phyloP scores from a whole-genome alignment of 2,888 invertebrate species.

The Hedychridium roseum region DNA sequence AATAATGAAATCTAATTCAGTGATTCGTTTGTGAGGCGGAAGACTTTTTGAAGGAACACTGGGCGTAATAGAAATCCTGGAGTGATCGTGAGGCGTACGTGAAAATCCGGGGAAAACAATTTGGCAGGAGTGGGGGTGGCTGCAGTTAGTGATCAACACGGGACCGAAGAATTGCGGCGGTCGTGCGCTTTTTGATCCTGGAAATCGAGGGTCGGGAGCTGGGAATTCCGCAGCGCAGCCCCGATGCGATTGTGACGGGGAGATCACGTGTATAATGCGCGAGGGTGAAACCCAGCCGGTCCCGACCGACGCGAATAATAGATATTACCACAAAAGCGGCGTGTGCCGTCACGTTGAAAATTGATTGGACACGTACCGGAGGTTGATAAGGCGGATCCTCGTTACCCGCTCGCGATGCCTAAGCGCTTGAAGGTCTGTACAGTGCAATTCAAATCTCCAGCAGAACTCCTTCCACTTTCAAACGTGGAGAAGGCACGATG shows the following conservation, averaged over 20 bases:
- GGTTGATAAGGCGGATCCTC: slow-evolving; percentile 40
- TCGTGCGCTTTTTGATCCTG: slow-evolving; percentile 32
- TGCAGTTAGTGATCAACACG: too few species aligned
- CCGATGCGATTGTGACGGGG: slow-evolving; percentile 47
- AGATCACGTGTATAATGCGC: slow-evolving; percentile 53
- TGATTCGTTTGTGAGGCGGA: too few species aligned
- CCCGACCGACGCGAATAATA: slow-evolving; percentile 52
- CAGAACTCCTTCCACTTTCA: too few species aligned
- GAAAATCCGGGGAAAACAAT: too few species aligned
- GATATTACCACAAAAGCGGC: slow-evolving; percentile 55
- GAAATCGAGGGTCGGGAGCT: slow-evolving; percentile 27
- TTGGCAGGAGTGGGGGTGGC: too few species aligned
- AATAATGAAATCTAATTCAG: too few species aligned
- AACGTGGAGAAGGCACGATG: too few species aligned
- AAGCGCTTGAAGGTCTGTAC: too few species aligned
- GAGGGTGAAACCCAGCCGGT: slow-evolving; percentile 42
- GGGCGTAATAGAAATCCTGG: too few species aligned
- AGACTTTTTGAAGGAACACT: too few species aligned
- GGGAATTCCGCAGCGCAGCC: slow-evolving; percentile 40
- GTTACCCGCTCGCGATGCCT: slow-evolving; percentile 23
- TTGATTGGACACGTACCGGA: slow-evolving; percentile 50
- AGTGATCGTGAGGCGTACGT: too few species aligned
- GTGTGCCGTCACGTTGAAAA: slow-evolving; percentile 50
- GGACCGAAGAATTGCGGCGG: slow-evolving; percentile 23
- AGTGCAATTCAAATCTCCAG: too few species aligned